These are phyloP conservation scores for Microtus montanus DNA, from an alignment of 2,113 vertebrate genomes.

Conservation along the genomic window DNA sequence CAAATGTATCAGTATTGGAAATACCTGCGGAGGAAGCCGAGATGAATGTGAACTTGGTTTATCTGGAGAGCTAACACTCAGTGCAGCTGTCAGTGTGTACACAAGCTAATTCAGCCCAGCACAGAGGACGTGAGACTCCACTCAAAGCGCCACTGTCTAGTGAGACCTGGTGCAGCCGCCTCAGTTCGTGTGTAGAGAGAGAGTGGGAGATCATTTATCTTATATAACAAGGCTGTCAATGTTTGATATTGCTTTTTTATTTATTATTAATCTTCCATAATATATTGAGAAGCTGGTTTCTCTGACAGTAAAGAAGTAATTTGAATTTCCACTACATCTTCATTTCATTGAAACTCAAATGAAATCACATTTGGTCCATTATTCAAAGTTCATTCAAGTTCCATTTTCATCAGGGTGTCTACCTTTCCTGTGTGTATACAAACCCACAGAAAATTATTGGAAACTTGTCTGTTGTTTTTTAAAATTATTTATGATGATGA, in stretches of 20 bases:
- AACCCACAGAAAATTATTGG: not conserved
- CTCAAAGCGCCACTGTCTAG: not conserved
- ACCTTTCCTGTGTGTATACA: not conserved
- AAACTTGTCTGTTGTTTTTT: not conserved
- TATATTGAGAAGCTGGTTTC: not conserved
- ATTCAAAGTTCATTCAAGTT: not conserved
- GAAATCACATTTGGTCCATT: not conserved
- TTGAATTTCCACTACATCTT: not conserved
- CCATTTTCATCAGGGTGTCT: not conserved
- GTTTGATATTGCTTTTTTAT: not conserved
- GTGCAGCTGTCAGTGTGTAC: fast-evolving
- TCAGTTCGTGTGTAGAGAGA: not conserved
- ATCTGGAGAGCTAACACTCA: not conserved
- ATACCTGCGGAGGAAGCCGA: fast-evolving
- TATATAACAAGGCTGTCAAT: not conserved
- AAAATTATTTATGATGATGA: constrained; percentile 6
- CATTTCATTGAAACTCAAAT: not conserved
- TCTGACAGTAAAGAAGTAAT: not conserved
- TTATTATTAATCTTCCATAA: not conserved
- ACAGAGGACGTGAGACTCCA: too few species aligned
- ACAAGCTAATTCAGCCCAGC: fast-evolving
- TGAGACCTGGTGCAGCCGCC: too few species aligned
- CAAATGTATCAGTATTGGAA: not conserved
- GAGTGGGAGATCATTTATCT: not conserved
- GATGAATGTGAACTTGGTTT: not conserved